Conservation (phyloP, 1,140 invertebrate genomes). For the Penaeus chinensis region DNA sequence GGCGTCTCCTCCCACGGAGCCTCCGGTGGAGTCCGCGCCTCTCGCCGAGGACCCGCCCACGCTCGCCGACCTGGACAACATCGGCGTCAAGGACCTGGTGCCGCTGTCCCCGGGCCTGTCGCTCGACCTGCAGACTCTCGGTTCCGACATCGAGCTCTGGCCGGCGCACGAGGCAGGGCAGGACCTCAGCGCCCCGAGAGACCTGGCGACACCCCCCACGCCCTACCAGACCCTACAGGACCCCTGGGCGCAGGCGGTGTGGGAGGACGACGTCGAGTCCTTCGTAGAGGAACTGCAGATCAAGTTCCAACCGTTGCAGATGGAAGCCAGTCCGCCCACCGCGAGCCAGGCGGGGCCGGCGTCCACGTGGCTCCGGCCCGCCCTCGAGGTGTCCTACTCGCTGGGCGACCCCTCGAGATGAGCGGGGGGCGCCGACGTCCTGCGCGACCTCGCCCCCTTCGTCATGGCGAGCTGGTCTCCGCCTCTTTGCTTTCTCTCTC, state of each 20-base stretch:
- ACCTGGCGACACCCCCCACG: constrained; percentile 48
- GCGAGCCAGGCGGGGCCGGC: not conserved
- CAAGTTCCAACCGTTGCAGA: not conserved
- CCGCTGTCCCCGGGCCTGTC: constrained; percentile 41
- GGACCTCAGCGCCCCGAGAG: not conserved
- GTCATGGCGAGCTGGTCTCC: constrained; percentile 43
- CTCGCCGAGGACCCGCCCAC: constrained; percentile 33
- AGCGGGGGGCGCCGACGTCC: not conserved
- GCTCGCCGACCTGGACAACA: constrained; percentile 49
- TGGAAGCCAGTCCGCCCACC: not conserved
- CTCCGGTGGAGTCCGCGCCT: too few species aligned
- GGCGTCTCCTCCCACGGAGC: not conserved
- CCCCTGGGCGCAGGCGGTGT: not conserved
- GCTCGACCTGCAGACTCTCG: constrained; percentile 28
- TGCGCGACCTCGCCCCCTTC: not conserved
- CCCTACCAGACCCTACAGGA: not conserved
- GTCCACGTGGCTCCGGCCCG: constrained; percentile 44
- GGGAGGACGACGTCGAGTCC: constrained; percentile 35
- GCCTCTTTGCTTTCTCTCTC: constrained; percentile 1
- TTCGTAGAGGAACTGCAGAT: constrained; percentile 24
- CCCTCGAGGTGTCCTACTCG: constrained; percentile 47
- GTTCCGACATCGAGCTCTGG: constrained; percentile 40
- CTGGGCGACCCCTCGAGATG: constrained; percentile 47
- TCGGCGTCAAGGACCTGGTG: constrained; percentile 52
- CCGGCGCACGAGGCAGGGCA: not conserved